Evolutionary conservation across 1,140 invertebrate genomes (phyloP).

Genomic region (Drosophila watanabei): DNA sequence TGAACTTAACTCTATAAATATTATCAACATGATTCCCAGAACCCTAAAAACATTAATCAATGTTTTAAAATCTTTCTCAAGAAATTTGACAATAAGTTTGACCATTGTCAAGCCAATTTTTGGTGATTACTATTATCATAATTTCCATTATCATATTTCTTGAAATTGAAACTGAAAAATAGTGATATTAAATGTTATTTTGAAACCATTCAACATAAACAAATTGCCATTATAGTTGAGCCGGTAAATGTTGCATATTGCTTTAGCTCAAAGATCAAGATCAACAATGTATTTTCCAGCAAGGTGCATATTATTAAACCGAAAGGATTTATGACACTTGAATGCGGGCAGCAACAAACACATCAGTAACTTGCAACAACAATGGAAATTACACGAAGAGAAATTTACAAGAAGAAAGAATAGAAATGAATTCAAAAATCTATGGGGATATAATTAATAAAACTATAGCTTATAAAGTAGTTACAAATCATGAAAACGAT

Average conservation of each 20-base stretch:
- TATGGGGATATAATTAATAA: background rate
- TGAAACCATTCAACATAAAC: slow-evolving; percentile 2
- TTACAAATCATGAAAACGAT: fast-evolving
- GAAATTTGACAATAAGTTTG: slow-evolving; percentile 1
- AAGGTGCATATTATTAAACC: slow-evolving; percentile 80
- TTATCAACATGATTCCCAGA: slow-evolving; percentile 13
- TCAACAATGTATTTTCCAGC: slow-evolving; percentile 9
- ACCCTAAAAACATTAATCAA: slow-evolving; percentile 9
- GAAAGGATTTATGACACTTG: slow-evolving; percentile 80
- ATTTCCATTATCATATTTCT: background rate
- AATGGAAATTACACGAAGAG: slow-evolving; percentile 21
- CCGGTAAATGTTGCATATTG: slow-evolving; percentile 16
- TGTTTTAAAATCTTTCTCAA: slow-evolving; percentile 8
- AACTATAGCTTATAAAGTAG: background rate
- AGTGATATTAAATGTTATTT: background rate
- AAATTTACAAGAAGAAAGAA: background rate
- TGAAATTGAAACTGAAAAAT: background rate
- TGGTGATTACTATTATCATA: slow-evolving; percentile 6
- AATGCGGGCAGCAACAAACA: slow-evolving; percentile 57
- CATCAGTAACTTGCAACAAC: slow-evolving; percentile 26
- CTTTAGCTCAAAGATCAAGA: slow-evolving; percentile 7
- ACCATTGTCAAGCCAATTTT: background rate
- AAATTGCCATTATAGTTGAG: slow-evolving; percentile 36
- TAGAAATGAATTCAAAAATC: background rate
- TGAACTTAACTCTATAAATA: slow-evolving; percentile 1